Conservation (phyloP, 2,888 invertebrate genomes). For the Euphydryas editha region DNA sequence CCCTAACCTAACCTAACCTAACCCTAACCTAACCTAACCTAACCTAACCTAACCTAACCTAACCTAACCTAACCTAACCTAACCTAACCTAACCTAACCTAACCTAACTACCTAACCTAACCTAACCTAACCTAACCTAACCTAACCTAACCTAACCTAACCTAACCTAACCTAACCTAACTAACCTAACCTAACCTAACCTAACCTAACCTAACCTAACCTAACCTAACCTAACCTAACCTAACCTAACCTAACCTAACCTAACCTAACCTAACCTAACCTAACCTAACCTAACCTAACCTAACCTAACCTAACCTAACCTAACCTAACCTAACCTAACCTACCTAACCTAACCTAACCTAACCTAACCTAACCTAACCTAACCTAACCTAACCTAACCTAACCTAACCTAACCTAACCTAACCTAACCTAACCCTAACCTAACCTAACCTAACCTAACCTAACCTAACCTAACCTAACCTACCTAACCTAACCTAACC, state of each 20-base stretch:
- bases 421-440: neutral
- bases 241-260: conserved; percentile 12
- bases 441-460: conserved; percentile 1
- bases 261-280: conserved; percentile 14
- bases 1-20: no score
- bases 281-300: conserved; percentile 20
- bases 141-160: no score
- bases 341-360: conserved; percentile 2
- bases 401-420: conserved; percentile 3
- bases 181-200: no score
- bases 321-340: conserved; percentile 4
- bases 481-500: conserved; percentile 1
- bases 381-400: conserved; percentile 5
- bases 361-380: conserved; percentile 5
- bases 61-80: no score
- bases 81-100: no score
- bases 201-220: no score
- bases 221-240: no score
- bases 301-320: conserved; percentile 14
- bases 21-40: no score
- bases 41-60: no score
- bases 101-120: no score
- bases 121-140: no score
- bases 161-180: no score
- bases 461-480: conserved; percentile 1